phyloP scores from a whole-genome alignment of 2,888 invertebrate genomes.

The Anoncus sp. region DNA sequence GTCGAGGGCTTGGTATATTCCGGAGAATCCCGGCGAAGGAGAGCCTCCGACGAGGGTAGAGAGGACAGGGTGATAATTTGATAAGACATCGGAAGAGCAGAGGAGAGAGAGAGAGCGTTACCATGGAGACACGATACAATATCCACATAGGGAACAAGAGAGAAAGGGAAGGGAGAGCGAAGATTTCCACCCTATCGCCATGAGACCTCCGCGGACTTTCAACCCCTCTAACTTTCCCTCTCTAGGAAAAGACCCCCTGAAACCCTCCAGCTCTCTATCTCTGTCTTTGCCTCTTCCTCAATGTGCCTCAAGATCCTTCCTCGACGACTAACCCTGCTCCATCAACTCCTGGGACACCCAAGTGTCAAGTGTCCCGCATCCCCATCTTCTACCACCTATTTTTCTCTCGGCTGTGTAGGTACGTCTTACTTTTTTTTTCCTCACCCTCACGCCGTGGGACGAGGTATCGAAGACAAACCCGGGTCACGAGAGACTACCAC shows the following conservation, averaged over 20 bases:
- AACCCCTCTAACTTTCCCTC: slow-evolving; percentile 65
- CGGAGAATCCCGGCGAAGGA: slow-evolving; percentile 49
- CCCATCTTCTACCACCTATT: slow-evolving; percentile 57
- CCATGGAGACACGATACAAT: slow-evolving; percentile 81
- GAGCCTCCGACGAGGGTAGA: slow-evolving; percentile 62
- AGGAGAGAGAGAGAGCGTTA: no score
- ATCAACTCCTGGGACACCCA: slow-evolving; percentile 68
- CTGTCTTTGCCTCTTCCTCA: slow-evolving; percentile 56
- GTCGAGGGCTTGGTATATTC: slow-evolving; percentile 48
- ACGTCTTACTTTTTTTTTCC: slow-evolving; percentile 39
- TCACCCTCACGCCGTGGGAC: slow-evolving; percentile 62
- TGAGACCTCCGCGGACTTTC: slow-evolving; percentile 59
- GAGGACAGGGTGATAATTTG: slow-evolving; percentile 83
- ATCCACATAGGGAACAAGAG: slow-evolving; percentile 65
- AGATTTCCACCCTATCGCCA: slow-evolving; percentile 15
- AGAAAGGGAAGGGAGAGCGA: slow-evolving; percentile 25
- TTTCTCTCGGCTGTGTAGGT: slow-evolving; percentile 29
- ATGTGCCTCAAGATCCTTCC: slow-evolving; percentile 56
- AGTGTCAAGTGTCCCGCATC: slow-evolving; percentile 79
- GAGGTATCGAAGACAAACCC: slow-evolving; percentile 69
- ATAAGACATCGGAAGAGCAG: slow-evolving; percentile 79
- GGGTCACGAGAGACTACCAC: slow-evolving; percentile 43
- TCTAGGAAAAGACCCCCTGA: slow-evolving; percentile 40
- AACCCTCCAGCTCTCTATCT: slow-evolving; percentile 60
- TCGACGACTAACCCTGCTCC: slow-evolving; percentile 61